Evolutionary conservation across 92 coral and sea anemone genomes (phyloP), one percentile per base, ranked within the genome.

Genomic region (Virgularia gustaviana): DNA sequence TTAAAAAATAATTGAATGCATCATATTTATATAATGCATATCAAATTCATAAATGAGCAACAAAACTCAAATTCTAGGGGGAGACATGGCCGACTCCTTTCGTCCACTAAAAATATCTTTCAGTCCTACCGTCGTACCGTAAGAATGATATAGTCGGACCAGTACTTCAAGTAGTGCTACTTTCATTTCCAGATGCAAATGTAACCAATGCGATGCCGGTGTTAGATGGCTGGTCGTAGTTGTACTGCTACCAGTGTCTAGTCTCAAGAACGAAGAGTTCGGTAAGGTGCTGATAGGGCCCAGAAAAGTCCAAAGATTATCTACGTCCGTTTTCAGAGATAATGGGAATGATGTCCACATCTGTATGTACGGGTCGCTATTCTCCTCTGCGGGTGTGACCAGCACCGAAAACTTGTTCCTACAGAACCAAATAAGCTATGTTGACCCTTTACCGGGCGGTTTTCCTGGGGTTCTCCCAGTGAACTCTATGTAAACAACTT

Each of bases 171-270:
- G 66, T 10, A 81, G 62, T 19, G 79, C 85, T 94, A 92, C 89
- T 64, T 78, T 86, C 23, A 94, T 52, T 39, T 94, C 96, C 77
- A 94, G 66, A 59, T 90, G 81, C 54, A 94, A 80, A 75, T 94
- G 99, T 59, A 94, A 84, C 56, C 88, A 57, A 39, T 94, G 99
- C 9, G 74, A 78, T 8, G 77, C 88, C 16, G 90, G 79, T 0
- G 94, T 72, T 8, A 88, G 67, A 10, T 22, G 20, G 10, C 85
- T 86, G 22, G 68, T 54, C 11, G 87, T 31, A 12, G 81, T 65
- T 23, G 66, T 47, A 12, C 33, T 13, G 24, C 85, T 29, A 15
- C 58, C 54, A 15, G 73, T 47, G 41, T 82, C 89, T 43, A 84
- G 75, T 73, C 88, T 82, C 12, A 77, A 54, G 35, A 79, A 82